These are phyloP conservation scores for Ophiodon elongatus DNA, from an alignment of 2,113 vertebrate genomes.

Conservation along the genomic window DNA sequence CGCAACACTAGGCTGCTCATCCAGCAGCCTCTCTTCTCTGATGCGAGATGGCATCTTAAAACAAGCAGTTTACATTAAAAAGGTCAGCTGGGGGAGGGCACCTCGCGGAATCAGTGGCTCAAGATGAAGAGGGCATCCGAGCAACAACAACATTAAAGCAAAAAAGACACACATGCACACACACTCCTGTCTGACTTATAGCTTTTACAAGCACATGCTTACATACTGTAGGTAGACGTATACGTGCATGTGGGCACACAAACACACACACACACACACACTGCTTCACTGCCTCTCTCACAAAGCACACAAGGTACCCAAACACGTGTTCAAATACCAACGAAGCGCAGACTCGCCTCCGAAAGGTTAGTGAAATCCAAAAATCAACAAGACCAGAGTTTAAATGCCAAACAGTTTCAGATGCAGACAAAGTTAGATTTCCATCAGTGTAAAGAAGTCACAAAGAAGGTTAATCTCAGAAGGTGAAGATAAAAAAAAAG, in stretches of 20 bases:
- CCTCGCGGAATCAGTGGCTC: slow-evolving; percentile 40
- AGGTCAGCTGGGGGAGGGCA: slow-evolving; percentile 78
- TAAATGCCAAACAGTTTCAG: slow-evolving; percentile 75
- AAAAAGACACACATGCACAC: slow-evolving; percentile 20
- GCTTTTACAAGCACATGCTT: background rate
- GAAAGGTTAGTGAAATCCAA: slow-evolving; percentile 75
- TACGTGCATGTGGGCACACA: slow-evolving; percentile 5
- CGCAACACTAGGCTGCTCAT: slow-evolving; percentile 62
- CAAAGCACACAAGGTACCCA: slow-evolving; percentile 38
- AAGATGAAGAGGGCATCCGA: slow-evolving; percentile 44
- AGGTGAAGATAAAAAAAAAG: background rate
- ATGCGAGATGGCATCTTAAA: slow-evolving; percentile 82
- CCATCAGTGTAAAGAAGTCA: slow-evolving; percentile 10
- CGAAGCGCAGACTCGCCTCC: slow-evolving; percentile 42
- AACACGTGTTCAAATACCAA: slow-evolving; percentile 67
- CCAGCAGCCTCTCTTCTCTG: slow-evolving; percentile 61
- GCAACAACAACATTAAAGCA: slow-evolving; percentile 24
- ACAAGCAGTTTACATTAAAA: slow-evolving; percentile 82
- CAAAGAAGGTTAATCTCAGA: slow-evolving; percentile 22
- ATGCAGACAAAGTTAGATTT: slow-evolving; percentile 54
- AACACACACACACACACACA: slow-evolving; percentile 4
- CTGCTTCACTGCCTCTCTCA: slow-evolving; percentile 4
- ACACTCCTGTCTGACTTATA: slow-evolving; percentile 20
- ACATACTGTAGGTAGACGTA: slow-evolving; percentile 21
- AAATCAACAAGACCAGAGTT: slow-evolving; percentile 62